Conservation (phyloP, 2,888 invertebrate species). For the Papilio protenor region DNA sequence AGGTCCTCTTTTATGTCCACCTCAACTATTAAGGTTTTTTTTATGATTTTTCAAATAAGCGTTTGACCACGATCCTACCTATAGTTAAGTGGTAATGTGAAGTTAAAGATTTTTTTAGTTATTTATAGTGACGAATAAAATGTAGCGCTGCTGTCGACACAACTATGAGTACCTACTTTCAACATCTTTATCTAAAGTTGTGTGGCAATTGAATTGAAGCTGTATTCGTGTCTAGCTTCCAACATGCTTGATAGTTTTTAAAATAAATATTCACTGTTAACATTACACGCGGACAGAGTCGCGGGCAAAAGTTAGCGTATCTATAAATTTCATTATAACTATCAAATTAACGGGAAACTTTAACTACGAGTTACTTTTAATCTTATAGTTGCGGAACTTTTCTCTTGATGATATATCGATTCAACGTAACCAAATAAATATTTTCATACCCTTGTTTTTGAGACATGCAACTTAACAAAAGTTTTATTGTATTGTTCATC, state of each 20-base stretch:
- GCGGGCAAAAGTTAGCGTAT: too few species aligned
- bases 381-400: not conserved
- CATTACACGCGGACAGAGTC: too few species aligned
- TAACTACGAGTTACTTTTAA: not conserved
- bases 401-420: not conserved
- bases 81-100: too few species aligned
- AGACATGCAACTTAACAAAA: not conserved
- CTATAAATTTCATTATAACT: not conserved
- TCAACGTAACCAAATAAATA: not conserved
- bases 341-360: not conserved
- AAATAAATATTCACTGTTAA: too few species aligned
- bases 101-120: constrained; percentile 16
- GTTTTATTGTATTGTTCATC: not conserved
- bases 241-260: not conserved
- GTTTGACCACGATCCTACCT: too few species aligned
- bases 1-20: constrained; percentile 11
- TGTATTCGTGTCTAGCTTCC: not conserved
- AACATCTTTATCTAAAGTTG: not conserved
- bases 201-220: too few species aligned
- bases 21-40: constrained; percentile 18
- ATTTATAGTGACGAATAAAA: not conserved
- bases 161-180: not conserved
- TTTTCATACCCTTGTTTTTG: not conserved
- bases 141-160: not conserved
- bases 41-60: too few species aligned